Evolutionary conservation across 2,888 invertebrate species (phyloP), one percentile per base, ranked within the genome.

Genomic region (Drosophila kanekoi): DNA sequence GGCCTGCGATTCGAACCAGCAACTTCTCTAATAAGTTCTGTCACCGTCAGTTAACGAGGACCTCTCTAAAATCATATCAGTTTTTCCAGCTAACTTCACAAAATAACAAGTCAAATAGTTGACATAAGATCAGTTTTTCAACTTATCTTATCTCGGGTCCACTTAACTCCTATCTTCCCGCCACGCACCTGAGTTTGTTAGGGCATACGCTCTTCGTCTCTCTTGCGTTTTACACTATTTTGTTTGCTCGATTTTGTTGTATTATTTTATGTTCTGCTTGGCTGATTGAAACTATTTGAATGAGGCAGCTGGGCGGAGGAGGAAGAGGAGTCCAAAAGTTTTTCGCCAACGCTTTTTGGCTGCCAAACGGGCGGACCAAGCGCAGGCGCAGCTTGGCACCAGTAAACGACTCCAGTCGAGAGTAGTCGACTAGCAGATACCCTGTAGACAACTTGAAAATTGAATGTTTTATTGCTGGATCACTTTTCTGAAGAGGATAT

Each of bases 221-320:
- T 20, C 6, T 40, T 14, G n/a, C 38, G 57, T 16, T 38, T 45
- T 35, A 32, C 18, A 18, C 57, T 43, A 37, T 33, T 64, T 38
- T 49, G 33, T 16, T 56, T 54, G 54, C 61, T 71, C 51, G 58
- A 59, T 49, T 70, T 72, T 72, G 63, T 69, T 74, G 62, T 62
- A 51, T 51, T 65, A 23, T 53, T 66, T 67, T 63, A 20, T 23
- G 82, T 77, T 81, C 65, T 75, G 82, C 79, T 79, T 62, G 59
- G 82, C 69, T 82, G 82, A 63, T 40, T 52, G 18, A 74, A 77
- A 77, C 66, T 62, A 74, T 81, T 68, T 74, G 60, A 67, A 67
- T 72, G 58, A 44, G 40, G 16, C 52, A 52, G 49, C n/a, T 38
- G 32, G 32, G 9, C 9, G 49, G 32, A 13, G 23, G 18, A 16